phyloP scores from a whole-genome alignment of 2,113 vertebrate species.

The Anolis carolinensis region DNA sequence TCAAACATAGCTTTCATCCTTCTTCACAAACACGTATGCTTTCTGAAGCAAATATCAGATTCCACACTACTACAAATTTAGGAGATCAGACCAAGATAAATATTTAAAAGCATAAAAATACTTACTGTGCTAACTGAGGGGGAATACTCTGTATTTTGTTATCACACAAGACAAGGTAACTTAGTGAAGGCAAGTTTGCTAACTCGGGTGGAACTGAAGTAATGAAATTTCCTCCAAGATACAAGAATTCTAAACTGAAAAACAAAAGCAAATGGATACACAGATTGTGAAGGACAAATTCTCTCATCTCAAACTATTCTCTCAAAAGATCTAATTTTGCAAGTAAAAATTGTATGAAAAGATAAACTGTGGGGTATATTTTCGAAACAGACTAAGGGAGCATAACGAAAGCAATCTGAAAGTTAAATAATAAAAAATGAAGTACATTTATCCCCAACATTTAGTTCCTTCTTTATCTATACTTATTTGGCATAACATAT shows the following conservation, averaged over 20 bases:
- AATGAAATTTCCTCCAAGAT: conserved; percentile 97
- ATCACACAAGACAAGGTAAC: conserved; percentile 94
- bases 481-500: too few relatives aligned
- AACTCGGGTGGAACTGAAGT: conserved; percentile 92
- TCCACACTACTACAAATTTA: not conserved
- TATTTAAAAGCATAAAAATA: conserved; percentile 51
- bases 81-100: conserved; percentile 24
- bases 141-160: conserved; percentile 98
- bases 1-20: not conserved
- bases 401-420: too few relatives aligned
- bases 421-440: too few relatives aligned
- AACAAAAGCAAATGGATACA: conserved; percentile 26
- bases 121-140: conserved; percentile 94
- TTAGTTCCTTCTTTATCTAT: too few relatives aligned
- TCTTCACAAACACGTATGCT: not conserved
- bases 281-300: not conserved
- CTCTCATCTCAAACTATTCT: not conserved
- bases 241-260: conserved; percentile 92
- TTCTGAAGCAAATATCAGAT: not conserved
- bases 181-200: conserved; percentile 90
- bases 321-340: not conserved
- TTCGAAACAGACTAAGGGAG: too few relatives aligned
- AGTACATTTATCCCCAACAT: too few relatives aligned
- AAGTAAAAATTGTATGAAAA: too few relatives aligned
- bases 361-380: too few relatives aligned